Evolutionary conservation across 2,113 vertebrate species (phyloP).

Genomic region (Passer montanus): DNA sequence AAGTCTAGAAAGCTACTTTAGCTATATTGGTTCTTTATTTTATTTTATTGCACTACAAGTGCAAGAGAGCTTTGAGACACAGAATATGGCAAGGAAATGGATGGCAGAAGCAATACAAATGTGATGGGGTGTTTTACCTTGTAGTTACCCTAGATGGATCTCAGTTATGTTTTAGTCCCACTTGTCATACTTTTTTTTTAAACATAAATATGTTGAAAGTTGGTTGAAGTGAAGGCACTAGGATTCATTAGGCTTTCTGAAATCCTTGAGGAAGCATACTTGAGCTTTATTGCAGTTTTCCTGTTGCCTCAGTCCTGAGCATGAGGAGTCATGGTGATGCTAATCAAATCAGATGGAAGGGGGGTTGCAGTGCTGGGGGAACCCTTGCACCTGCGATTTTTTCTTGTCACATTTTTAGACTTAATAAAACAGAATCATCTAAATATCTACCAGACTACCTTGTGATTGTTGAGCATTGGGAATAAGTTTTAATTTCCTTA

Average conservation of each 20-base stretch:
- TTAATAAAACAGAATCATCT: not conserved
- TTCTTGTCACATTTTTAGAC: not conserved
- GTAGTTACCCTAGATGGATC: not conserved
- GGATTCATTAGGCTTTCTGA: not conserved
- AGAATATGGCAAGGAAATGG: not conserved
- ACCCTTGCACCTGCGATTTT: not conserved
- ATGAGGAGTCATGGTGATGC: not conserved
- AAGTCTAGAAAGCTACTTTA: not conserved
- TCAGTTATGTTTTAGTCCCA: not conserved
- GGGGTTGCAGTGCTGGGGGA: not conserved
- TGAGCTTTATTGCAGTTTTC: not conserved
- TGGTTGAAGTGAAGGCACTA: not conserved
- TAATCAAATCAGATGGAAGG: not conserved
- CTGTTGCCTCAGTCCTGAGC: not conserved
- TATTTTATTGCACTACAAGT: not conserved
- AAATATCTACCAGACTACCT: not conserved
- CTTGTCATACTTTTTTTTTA: not conserved
- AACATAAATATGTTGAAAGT: not conserved
- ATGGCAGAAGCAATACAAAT: not conserved
- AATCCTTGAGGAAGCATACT: not conserved
- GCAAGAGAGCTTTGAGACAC: not conserved
- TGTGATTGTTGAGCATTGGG: not conserved
- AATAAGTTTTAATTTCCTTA: not conserved
- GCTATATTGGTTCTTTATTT: not conserved
- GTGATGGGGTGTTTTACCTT: not conserved